A percentile compares a stretch with the other conserved stretches of the same genome.
Conservation (phyloP, 2,797 vertebrate genomes). For the Hydrolagus colliei region DNA sequence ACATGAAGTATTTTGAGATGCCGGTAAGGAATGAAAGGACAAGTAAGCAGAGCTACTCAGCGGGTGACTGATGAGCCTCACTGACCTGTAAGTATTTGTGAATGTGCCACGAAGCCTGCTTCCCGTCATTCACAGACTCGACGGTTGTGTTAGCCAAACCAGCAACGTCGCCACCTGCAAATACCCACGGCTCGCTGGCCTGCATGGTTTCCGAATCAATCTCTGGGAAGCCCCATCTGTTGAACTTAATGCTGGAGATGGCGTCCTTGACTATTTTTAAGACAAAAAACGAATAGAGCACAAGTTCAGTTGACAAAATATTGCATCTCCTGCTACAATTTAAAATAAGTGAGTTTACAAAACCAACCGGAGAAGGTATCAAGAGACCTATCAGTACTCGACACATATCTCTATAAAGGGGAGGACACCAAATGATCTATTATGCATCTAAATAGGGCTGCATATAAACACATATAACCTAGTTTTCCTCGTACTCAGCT, state of each 20-base stretch:
- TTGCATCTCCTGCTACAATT: background rate
- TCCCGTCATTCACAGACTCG: conserved; percentile 89
- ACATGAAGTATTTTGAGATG: background rate
- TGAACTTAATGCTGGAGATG: conserved; percentile 77
- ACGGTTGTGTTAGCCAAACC: conserved; percentile 85
- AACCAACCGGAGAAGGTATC: background rate
- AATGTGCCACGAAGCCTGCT: conserved; percentile 91
- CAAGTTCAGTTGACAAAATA: background rate
- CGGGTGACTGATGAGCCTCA: background rate
- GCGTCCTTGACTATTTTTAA: conserved; percentile 69
- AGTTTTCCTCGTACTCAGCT: no score
- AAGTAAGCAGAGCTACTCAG: background rate
- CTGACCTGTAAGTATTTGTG: conserved; percentile 85
- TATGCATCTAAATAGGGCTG: background rate
- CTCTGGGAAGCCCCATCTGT: conserved; percentile 80
- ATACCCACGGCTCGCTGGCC: conserved; percentile 84
- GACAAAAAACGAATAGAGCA: background rate
- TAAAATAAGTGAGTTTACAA: background rate
- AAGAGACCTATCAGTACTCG: no score
- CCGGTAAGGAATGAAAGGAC: background rate
- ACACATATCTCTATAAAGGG: no score
- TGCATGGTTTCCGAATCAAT: conserved; percentile 81
- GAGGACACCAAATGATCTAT: background rate
- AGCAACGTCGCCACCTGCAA: conserved; percentile 81
- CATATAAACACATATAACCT: background rate